Conservation (phyloP, 1,140 invertebrate species). For the Drosophila trapezifrons region DNA sequence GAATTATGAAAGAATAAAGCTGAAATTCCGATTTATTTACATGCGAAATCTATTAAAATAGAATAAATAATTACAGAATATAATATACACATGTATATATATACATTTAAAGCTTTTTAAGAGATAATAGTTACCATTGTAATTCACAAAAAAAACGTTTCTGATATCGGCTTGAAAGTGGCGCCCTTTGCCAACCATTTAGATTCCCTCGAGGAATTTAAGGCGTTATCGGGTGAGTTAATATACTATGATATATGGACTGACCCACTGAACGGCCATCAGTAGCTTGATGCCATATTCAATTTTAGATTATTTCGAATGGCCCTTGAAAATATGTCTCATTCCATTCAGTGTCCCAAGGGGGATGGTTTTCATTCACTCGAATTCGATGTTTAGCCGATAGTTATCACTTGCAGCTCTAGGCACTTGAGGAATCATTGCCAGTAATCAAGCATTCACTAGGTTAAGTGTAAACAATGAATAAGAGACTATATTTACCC, state of each 20-base stretch:
- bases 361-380: not conserved
- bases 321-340: not conserved
- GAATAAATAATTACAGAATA: not conserved
- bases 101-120: slow-evolving; percentile 29
- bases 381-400: not conserved
- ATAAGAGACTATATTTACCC: no score
- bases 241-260: not conserved
- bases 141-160: slow-evolving; percentile 41
- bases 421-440: no score
- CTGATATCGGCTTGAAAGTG: slow-evolving; percentile 73
- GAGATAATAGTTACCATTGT: not conserved
- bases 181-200: slow-evolving; percentile 81
- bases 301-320: not conserved
- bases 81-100: not conserved
- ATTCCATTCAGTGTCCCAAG: not conserved
- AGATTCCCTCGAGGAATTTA: slow-evolving; percentile 83
- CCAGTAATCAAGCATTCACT: no score
- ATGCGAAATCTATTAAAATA: not conserved
- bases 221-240: slow-evolving; percentile 72
- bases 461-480: no score
- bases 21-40: not conserved
- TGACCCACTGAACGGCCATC: not conserved
- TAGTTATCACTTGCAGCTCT: not conserved
- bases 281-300: not conserved
- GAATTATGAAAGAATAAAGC: not conserved